Evolutionary conservation across 2,113 vertebrate genomes (phyloP).

Genomic region (Rhegmatorhina hoffmannsi): DNA sequence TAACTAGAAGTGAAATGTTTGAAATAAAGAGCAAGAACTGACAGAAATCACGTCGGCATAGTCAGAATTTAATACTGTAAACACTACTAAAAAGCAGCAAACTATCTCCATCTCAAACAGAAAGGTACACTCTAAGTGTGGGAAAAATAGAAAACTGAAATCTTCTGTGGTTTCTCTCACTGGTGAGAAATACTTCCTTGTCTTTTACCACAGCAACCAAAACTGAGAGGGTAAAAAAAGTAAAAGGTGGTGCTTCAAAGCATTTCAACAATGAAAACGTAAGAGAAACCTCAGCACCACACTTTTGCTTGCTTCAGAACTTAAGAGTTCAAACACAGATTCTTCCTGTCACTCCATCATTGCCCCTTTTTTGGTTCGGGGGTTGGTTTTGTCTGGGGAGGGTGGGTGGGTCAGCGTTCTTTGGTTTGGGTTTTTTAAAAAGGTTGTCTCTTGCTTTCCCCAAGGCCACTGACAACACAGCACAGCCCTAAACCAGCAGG

Average conservation of each 20-base stretch:
- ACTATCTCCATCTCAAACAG: neutral
- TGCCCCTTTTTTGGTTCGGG: neutral
- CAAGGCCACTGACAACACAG: neutral
- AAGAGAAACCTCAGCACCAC: neutral
- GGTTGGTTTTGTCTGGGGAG: neutral
- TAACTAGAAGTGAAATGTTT: neutral
- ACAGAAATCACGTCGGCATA: neutral
- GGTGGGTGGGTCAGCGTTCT: neutral
- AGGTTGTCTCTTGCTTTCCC: neutral
- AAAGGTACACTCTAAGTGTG: neutral
- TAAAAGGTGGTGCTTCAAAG: neutral
- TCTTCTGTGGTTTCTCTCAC: slow-evolving; percentile 36
- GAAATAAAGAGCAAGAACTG: neutral
- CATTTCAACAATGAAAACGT: neutral
- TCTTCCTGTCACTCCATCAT: neutral
- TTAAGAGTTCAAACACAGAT: neutral
- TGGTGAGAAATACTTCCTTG: slow-evolving; percentile 58
- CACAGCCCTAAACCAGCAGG: neutral
- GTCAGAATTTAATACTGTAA: neutral
- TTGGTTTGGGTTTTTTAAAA: neutral
- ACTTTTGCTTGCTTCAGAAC: neutral
- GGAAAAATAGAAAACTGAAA: slow-evolving; percentile 46
- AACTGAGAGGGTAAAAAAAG: neutral
- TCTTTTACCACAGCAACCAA: slow-evolving; percentile 23
- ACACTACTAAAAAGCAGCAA: neutral